Evolutionary conservation across 35 echinoderm and acorn worm species (phyloP).

Genomic region (Strongylocentrotus purpuratus): DNA sequence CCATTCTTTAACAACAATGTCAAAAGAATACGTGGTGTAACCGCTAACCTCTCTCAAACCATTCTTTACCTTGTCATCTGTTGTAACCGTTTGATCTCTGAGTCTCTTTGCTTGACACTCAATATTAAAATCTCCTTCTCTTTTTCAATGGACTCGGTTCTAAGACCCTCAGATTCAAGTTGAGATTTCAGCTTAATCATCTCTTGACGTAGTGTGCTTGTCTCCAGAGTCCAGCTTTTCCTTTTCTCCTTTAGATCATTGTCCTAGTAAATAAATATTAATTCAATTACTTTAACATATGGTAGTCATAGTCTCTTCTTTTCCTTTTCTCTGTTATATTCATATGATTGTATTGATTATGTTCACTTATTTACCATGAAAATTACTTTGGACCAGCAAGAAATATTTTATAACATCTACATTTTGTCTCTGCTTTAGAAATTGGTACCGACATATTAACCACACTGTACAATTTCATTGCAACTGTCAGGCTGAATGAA

Average conservation of each 20-base stretch:
- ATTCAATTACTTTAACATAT: background rate
- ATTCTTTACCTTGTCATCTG: constrained; percentile 32
- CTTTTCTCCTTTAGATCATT: constrained; percentile 60
- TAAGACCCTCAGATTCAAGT: constrained; percentile 56
- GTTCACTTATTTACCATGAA: too few relatives aligned
- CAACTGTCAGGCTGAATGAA: background rate
- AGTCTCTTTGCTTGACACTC: constrained; percentile 56
- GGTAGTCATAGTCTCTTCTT: too few relatives aligned
- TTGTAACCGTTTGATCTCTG: constrained; percentile 55
- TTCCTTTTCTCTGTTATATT: too few relatives aligned
- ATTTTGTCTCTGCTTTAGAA: too few relatives aligned
- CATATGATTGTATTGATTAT: too few relatives aligned
- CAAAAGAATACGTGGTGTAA: too few relatives aligned
- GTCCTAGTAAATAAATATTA: constrained; percentile 27
- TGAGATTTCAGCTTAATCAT: constrained; percentile 43
- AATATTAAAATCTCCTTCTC: constrained; percentile 63
- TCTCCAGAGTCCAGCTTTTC: constrained; percentile 64
- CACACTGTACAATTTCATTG: background rate
- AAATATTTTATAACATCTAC: too few relatives aligned
- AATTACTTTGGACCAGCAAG: background rate
- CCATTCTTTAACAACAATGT: too few relatives aligned
- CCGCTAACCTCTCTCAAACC: too few relatives aligned
- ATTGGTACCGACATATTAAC: background rate
- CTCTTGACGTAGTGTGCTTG: constrained; percentile 46
- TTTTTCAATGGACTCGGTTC: constrained; percentile 46